phyloP scores from a whole-genome alignment of 2,888 invertebrate species.

The Taphrorychus bicolor region DNA sequence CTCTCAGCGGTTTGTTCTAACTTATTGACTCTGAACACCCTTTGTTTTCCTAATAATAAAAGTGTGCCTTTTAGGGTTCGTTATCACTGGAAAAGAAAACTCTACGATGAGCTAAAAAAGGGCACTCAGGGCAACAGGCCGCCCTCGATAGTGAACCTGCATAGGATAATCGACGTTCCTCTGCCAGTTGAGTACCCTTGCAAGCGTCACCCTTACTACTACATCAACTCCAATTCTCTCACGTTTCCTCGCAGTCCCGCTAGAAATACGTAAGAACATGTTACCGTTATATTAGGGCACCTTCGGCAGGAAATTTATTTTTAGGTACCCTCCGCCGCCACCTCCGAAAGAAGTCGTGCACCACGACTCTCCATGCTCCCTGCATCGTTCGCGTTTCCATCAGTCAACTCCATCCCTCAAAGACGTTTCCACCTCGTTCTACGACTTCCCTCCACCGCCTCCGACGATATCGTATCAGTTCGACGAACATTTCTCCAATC shows the following conservation, averaged over 20 bases:
- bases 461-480: slow-evolving; percentile 70
- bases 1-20: too few relatives aligned
- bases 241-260: slow-evolving; percentile 50
- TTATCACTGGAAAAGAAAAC: slow-evolving; percentile 62
- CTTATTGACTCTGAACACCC: too few relatives aligned
- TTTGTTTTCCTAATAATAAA: too few relatives aligned
- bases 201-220: slow-evolving; percentile 60
- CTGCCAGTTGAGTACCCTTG: slow-evolving; percentile 57
- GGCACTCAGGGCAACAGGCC: slow-evolving; percentile 52
- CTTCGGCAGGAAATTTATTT: too few relatives aligned
- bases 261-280: slow-evolving; percentile 62
- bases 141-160: slow-evolving; percentile 47
- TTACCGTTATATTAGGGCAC: too few relatives aligned
- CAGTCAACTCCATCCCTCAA: slow-evolving; percentile 65
- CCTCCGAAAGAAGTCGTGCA: slow-evolving; percentile 59
- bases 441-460: slow-evolving; percentile 71
- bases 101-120: slow-evolving; percentile 58
- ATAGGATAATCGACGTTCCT: slow-evolving; percentile 45
- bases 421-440: slow-evolving; percentile 66
- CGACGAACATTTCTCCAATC: slow-evolving; percentile 55
- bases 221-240: slow-evolving; percentile 59
- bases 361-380: slow-evolving; percentile 64
- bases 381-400: slow-evolving; percentile 61
- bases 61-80: slow-evolving; percentile 55
- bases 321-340: slow-evolving; percentile 15